Percentiles rank a stretch among this genome's conserved stretches.
Evolutionary conservation across 2,888 invertebrate species (phyloP).

Genomic region (Bellardia pandia): DNA sequence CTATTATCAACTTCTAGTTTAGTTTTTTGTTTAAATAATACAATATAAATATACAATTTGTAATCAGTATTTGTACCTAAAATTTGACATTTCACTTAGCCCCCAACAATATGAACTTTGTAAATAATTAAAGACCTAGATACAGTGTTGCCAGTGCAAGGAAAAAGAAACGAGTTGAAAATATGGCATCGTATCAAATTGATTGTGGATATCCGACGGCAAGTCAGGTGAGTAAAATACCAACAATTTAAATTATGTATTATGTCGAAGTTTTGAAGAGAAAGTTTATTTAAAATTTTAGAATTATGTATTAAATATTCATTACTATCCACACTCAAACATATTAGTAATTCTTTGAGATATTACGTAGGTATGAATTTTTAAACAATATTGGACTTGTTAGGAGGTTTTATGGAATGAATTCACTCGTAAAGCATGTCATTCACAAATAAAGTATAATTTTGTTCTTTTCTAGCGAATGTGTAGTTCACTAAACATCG

Average conservation of each 20-base stretch:
- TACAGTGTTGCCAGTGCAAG: background rate
- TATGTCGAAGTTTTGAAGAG: too few species aligned
- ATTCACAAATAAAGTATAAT: too few species aligned
- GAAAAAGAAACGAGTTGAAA: constrained; percentile 11
- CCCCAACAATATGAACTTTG: constrained; percentile 43
- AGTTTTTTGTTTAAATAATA: background rate
- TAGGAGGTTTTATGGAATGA: too few species aligned
- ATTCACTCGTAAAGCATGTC: too few species aligned
- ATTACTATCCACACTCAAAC: too few species aligned
- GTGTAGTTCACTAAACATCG: too few species aligned
- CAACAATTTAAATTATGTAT: background rate
- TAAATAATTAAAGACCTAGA: constrained; percentile 13
- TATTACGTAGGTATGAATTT: too few species aligned
- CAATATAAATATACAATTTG: background rate
- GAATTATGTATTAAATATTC: too few species aligned
- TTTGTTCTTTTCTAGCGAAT: too few species aligned
- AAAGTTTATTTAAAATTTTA: too few species aligned
- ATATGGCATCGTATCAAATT: constrained; percentile 74
- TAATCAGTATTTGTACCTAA: background rate
- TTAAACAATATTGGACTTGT: too few species aligned
- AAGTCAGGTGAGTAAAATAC: constrained; percentile 71
- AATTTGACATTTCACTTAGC: background rate
- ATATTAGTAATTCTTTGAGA: too few species aligned
- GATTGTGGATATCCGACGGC: constrained; percentile 76
- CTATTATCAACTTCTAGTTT: background rate